Evolutionary conservation across 2,113 vertebrate species (phyloP), one percentile per base, ranked within the genome.

Genomic region (Sander vitreus): DNA sequence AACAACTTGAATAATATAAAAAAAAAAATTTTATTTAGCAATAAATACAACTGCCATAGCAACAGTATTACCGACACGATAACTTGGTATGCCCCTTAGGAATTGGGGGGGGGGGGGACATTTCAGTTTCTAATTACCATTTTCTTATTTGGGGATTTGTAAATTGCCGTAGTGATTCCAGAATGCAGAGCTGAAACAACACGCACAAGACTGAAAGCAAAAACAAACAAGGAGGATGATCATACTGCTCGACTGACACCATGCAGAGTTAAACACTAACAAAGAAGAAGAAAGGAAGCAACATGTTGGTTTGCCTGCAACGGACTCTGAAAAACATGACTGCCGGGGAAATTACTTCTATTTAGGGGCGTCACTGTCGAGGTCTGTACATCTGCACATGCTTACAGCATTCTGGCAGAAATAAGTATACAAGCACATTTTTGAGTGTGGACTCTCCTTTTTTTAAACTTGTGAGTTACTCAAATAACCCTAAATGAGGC

Each of bases 41-140:
- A 59, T 30, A 58, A 58, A 64, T 64, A 57, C 43, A 70, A 70
- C 27, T 23, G 23, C 50, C 65, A 39, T 79, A 65, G 71, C 50
- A 84, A 70, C 55, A 63, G 64, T 21, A 6, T 21, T 16, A 53
- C 21, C 48, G 30, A 74, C 70, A 54, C 39, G 27, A n/a, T 23
- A 21, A 59, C 30, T 43, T 21, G 9, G 59, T 54, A 25, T 18
- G 12, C 30, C 21, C 2, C 15, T 30, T 7, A 36, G 27, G 5
- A 39, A 73, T 50, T 5, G 45, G 27, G 16, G 16, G 25, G 13
- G 12, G 30, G 21, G 53, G 33, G 25, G 23, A 12, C 54, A 5
- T 14, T 14, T 60, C 11, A 10, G n/a, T 47, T 33, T 16, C 14
- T 8, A 55, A n/a, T 47, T 57, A 45, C 7, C 5, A 2, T 63